Conservation (phyloP, 2,797 vertebrate species). For the Luscinia megarhynchos region DNA sequence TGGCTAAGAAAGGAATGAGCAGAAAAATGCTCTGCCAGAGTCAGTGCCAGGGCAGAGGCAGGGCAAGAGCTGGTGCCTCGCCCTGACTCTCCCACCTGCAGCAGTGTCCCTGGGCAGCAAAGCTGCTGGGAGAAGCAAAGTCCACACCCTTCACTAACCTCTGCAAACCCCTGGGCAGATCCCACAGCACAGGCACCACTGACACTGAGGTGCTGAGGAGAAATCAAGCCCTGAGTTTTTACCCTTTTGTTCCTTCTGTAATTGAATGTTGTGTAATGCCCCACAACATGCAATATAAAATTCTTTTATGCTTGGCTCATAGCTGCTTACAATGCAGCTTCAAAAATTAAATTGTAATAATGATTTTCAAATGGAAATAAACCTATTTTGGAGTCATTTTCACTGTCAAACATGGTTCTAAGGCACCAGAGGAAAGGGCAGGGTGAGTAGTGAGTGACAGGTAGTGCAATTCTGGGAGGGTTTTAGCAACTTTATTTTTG, state of each 20-base stretch:
- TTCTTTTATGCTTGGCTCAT: background rate
- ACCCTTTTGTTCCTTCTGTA: background rate
- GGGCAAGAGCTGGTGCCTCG: background rate
- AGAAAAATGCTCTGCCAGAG: background rate
- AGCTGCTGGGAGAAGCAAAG: background rate
- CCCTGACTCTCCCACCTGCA: background rate
- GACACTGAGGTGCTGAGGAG: background rate
- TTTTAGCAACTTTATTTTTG: background rate
- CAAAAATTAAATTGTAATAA: background rate
- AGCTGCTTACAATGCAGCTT: background rate
- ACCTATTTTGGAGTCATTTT: background rate
- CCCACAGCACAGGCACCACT: background rate
- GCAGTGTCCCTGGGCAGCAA: background rate
- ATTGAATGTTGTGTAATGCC: background rate
- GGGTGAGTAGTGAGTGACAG: background rate
- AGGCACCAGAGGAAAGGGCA: background rate
- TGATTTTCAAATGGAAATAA: background rate
- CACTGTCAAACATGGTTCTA: background rate
- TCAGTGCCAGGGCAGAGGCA: background rate
- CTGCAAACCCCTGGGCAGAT: background rate
- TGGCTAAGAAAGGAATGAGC: background rate
- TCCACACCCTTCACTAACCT: background rate
- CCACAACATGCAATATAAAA: background rate
- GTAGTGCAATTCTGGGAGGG: background rate
- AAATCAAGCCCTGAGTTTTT: background rate